These are phyloP conservation scores for Sisyra terminalis DNA, from an alignment of 2,888 invertebrate species.

Conservation along the genomic window DNA sequence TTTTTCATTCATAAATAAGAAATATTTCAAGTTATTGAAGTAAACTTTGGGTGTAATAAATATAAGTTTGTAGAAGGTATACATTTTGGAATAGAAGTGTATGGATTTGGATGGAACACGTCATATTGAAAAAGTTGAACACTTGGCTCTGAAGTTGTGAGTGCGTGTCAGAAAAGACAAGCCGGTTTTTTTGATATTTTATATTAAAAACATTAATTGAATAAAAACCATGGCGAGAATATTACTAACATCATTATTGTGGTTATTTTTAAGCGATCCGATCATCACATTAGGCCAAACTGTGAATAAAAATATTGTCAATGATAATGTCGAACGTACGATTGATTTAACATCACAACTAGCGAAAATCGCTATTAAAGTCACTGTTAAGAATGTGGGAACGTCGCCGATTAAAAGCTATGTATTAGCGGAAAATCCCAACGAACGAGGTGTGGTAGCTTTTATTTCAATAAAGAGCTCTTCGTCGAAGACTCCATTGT, in stretches of 20 bases:
- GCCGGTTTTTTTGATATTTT: too few species aligned
- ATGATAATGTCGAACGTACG: conserved; percentile 69
- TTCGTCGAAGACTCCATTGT: conserved; percentile 12
- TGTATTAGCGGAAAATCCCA: conserved; percentile 51
- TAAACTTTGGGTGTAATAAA: too few species aligned
- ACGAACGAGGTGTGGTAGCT: conserved; percentile 45
- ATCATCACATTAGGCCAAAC: conserved; percentile 17
- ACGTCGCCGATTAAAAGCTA: conserved; percentile 53
- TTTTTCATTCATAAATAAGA: too few species aligned
- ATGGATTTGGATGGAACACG: neutral
- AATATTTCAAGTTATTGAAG: too few species aligned
- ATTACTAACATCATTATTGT: too few species aligned
- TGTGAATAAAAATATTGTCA: conserved; percentile 39
- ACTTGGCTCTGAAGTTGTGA: neutral
- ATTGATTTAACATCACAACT: conserved; percentile 81
- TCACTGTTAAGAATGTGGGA: conserved; percentile 72
- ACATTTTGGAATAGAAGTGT: too few species aligned
- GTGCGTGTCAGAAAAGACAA: neutral
- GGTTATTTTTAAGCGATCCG: too few species aligned
- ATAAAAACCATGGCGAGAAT: too few species aligned
- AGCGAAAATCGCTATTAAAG: conserved; percentile 62
- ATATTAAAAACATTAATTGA: too few species aligned
- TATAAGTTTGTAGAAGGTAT: too few species aligned
- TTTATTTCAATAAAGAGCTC: conserved; percentile 33
- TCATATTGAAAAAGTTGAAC: neutral